These are phyloP conservation scores for Lacerta agilis DNA, from an alignment of 2,797 vertebrate species.

Conservation along the genomic window DNA sequence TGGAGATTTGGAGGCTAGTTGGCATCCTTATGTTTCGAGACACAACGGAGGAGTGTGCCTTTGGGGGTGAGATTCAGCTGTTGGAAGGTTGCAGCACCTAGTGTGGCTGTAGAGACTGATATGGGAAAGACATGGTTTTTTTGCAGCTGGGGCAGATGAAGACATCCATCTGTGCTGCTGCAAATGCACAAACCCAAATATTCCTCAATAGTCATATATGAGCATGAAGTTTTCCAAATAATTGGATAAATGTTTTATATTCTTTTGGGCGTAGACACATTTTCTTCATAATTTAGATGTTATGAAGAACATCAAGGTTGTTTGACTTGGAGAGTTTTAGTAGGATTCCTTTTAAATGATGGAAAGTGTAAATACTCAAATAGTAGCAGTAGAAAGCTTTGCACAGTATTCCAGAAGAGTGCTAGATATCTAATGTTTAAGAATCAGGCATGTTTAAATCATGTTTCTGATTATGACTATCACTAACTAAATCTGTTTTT, in stretches of 20 bases:
- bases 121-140: too few relatives aligned
- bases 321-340: background rate
- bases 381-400: background rate
- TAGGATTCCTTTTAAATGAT: background rate
- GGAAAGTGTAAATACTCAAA: background rate
- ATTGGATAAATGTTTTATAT: background rate
- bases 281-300: background rate
- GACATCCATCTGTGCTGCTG: too few relatives aligned
- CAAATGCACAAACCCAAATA: background rate
- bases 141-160: too few relatives aligned
- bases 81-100: too few relatives aligned
- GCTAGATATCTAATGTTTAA: background rate
- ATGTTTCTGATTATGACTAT: background rate
- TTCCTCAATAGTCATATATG: background rate
- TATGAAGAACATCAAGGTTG: background rate
- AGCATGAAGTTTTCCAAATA: background rate
- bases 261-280: background rate
- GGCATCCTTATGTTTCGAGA: too few relatives aligned
- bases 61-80: too few relatives aligned
- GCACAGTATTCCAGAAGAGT: background rate
- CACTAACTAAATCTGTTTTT: background rate
- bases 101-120: too few relatives aligned
- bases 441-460: conserved; percentile 16
- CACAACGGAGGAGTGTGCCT: too few relatives aligned
- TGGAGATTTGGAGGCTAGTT: too few relatives aligned